These are phyloP conservation scores for Jordanella pulchra DNA, from an alignment of 2,797 vertebrate species.

Conservation along the genomic window DNA sequence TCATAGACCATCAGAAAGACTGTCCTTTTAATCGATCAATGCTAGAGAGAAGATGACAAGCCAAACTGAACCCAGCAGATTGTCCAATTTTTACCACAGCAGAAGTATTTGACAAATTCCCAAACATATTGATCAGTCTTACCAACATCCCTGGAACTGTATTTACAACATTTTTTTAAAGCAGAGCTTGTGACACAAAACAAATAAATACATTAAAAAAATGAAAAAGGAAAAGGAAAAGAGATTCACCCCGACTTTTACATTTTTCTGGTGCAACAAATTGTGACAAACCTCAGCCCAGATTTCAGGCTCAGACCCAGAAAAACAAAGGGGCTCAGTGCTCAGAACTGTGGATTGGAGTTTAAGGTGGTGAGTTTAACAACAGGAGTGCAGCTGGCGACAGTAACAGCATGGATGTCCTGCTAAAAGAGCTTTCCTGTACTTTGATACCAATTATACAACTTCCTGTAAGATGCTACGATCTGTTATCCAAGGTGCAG, in stretches of 20 bases:
- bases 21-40: too few relatives aligned
- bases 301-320: not conserved
- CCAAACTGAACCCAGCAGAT: too few relatives aligned
- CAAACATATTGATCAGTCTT: too few relatives aligned
- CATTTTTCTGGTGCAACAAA: not conserved
- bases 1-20: too few relatives aligned
- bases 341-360: slow-evolving; percentile 15
- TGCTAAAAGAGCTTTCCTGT: not conserved
- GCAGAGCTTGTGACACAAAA: too few relatives aligned
- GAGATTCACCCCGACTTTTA: not conserved
- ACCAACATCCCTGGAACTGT: too few relatives aligned
- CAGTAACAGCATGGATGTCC: not conserved
- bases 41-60: too few relatives aligned
- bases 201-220: not conserved
- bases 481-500: not conserved
- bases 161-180: too few relatives aligned
- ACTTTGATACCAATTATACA: not conserved
- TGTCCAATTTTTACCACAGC: too few relatives aligned
- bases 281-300: not conserved
- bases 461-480: not conserved
- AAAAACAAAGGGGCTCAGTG: not conserved
- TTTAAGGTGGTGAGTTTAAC: not conserved
- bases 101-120: too few relatives aligned
- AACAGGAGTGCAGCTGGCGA: slow-evolving; percentile 1
- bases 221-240: not conserved